phyloP scores from a whole-genome alignment of 1,140 invertebrate species.

The Drosophila quadrilineata region DNA sequence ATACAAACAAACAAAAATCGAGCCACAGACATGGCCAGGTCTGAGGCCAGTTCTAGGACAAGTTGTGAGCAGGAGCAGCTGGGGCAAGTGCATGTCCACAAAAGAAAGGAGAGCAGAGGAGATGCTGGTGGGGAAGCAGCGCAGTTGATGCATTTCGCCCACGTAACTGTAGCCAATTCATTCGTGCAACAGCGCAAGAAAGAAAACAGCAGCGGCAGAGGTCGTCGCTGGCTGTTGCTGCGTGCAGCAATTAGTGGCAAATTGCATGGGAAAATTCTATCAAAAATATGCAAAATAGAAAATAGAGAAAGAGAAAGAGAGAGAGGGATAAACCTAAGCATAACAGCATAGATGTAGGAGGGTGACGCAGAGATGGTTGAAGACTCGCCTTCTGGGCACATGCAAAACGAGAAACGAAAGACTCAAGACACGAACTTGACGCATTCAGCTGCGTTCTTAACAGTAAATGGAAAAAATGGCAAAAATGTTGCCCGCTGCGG shows the following conservation, averaged over 20 bases:
- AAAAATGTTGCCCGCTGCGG: background rate
- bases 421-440: constrained; percentile 69
- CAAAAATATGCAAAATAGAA: constrained; percentile 62
- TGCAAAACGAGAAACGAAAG: constrained; percentile 61
- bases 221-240: no score
- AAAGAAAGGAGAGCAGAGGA: background rate
- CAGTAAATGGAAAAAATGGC: constrained; percentile 50
- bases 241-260: constrained; percentile 75
- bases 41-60: no score
- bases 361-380: background rate
- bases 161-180: constrained; percentile 51
- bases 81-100: no score
- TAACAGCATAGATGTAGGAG: constrained; percentile 29
- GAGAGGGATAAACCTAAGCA: background rate
- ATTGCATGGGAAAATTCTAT: constrained; percentile 76
- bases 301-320: constrained; percentile 1
- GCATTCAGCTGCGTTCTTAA: constrained; percentile 55
- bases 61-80: no score
- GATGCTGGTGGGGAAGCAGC: no score
- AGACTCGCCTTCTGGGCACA: constrained; percentile 7
- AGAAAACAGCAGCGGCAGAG: constrained; percentile 48
- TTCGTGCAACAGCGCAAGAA: constrained; percentile 52
- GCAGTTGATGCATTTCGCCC: no score
- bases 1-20: no score
- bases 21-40: no score